Evolutionary conservation across 2,113 vertebrate species (phyloP).

Genomic region (Myrmecophaga tridactyla): DNA sequence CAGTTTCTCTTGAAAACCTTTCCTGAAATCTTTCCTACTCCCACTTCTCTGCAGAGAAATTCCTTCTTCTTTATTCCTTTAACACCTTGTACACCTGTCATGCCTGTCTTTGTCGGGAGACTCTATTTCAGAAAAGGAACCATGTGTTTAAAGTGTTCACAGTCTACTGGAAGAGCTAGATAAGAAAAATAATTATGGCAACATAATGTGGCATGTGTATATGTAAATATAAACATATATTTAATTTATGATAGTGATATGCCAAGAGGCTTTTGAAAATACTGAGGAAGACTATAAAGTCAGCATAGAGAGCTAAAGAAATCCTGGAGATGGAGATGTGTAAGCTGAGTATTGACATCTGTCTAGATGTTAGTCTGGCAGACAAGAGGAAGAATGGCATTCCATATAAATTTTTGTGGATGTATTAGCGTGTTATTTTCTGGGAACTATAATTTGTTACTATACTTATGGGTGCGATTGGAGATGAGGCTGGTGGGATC

Average conservation of each 20-base stretch:
- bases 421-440: background rate
- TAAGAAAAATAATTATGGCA: background rate
- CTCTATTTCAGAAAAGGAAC: background rate
- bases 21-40: background rate
- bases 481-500: background rate
- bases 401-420: background rate
- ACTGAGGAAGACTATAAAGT: background rate
- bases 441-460: background rate
- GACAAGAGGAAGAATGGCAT: too few relatives aligned
- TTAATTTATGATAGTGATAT: background rate
- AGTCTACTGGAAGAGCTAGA: background rate
- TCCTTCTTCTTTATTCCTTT: background rate
- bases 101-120: background rate
- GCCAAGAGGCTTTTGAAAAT: background rate
- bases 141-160: background rate
- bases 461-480: background rate
- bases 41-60: background rate
- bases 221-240: background rate
- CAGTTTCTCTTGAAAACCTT: background rate
- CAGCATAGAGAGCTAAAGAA: background rate
- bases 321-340: background rate
- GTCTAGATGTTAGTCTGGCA: background rate
- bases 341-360: background rate
- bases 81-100: constrained; percentile 1
- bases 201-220: background rate